Evolutionary conservation across 2,888 invertebrate species (phyloP).

Genomic region (Platycheirus albimanus): DNA sequence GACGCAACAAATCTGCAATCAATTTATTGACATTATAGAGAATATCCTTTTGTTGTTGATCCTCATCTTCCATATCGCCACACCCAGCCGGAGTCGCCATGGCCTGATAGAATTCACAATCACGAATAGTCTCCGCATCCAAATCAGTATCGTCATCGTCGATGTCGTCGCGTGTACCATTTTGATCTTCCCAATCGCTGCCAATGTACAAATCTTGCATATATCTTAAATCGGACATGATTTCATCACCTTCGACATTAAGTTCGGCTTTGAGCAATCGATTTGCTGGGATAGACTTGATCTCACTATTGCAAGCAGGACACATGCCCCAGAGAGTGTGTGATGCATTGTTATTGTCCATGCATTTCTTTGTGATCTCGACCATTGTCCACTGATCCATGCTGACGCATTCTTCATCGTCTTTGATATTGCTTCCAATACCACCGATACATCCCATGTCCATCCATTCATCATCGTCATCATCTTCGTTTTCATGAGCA

Average conservation of each 20-base stretch:
- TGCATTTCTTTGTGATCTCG: conserved; percentile 77
- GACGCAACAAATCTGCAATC: conserved; percentile 78
- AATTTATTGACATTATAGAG: conserved; percentile 78
- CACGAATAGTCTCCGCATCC: conserved; percentile 74
- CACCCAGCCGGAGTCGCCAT: conserved; percentile 52
- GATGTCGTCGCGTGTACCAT: conserved; percentile 58
- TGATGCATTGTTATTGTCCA: conserved; percentile 74
- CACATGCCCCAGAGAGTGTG: conserved; percentile 80
- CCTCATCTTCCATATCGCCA: conserved; percentile 66
- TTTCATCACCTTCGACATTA: conserved; percentile 79
- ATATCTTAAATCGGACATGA: conserved; percentile 79
- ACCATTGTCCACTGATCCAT: conserved; percentile 78
- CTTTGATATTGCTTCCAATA: conserved; percentile 22
- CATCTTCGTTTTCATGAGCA: conserved; percentile 26
- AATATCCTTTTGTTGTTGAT: conserved; percentile 75
- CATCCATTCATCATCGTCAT: conserved; percentile 66
- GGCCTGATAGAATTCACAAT: conserved; percentile 70
- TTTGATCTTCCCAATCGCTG: conserved; percentile 73
- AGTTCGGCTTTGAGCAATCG: conserved; percentile 79
- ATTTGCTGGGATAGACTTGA: conserved; percentile 79
- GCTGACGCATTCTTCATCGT: conserved; percentile 58
- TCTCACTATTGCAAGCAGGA: conserved; percentile 78
- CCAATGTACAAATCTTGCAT: conserved; percentile 80
- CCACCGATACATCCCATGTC: conserved; percentile 51
- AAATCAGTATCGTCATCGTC: conserved; percentile 71